A percentile compares a stretch with the other conserved stretches of the same genome.
Conservation (phyloP, 2,888 invertebrate genomes). For the Chloroclysta siterata region DNA sequence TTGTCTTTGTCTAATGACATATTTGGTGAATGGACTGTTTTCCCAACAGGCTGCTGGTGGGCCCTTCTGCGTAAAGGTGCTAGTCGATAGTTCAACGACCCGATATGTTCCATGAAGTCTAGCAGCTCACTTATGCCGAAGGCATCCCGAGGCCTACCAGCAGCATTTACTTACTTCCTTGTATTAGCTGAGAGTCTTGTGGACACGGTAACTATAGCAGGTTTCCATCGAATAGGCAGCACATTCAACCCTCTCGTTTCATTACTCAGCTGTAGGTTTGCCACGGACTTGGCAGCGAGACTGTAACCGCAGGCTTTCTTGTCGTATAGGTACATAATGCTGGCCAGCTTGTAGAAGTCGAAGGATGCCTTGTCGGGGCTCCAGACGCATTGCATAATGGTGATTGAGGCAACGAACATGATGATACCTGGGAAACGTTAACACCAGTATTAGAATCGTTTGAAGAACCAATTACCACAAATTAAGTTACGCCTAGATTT, state of each 20-base stretch:
- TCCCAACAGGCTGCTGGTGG: too few species aligned
- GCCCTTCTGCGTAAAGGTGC: too few species aligned
- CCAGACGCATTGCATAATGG: constrained; percentile 64
- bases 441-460: neutral
- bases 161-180: constrained; percentile 51
- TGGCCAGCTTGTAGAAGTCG: constrained; percentile 62
- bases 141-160: too few species aligned
- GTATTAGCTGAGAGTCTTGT: constrained; percentile 61
- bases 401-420: constrained; percentile 50
- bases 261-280: constrained; percentile 57
- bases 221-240: constrained; percentile 56
- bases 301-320: constrained; percentile 58
- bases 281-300: constrained; percentile 42
- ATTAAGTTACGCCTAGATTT: too few species aligned
- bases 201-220: constrained; percentile 54
- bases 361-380: constrained; percentile 48
- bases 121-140: too few species aligned
- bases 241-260: constrained; percentile 55
- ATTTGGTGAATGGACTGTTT: too few species aligned
- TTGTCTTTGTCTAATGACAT: too few species aligned
- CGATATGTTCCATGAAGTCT: too few species aligned
- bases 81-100: too few species aligned
- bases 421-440: constrained; percentile 51
- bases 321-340: constrained; percentile 75
- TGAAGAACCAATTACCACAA: too few species aligned